Percentiles rank a stretch among this genome's conserved stretches.
Conservation (phyloP, 2,888 invertebrate species). For the Apamea anceps region DNA sequence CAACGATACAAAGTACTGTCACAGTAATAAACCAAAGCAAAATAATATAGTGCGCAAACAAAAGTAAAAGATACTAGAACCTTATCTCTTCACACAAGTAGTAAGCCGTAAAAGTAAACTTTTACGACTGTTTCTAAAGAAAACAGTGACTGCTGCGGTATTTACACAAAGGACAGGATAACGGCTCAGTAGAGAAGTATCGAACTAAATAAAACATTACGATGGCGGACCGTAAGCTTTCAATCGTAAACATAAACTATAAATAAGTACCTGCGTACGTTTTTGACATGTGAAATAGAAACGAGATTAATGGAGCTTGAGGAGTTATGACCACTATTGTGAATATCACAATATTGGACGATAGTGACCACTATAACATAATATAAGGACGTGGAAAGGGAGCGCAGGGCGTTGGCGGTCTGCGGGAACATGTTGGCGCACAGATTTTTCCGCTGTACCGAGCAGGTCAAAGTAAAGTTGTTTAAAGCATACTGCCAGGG, state of each 20-base stretch:
- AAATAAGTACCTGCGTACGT: conserved; percentile 31
- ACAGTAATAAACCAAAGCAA: conserved; percentile 33
- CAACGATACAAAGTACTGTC: conserved; percentile 19
- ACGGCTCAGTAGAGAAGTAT: conserved; percentile 33
- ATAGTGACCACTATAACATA: not conserved
- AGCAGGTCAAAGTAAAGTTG: too few relatives aligned
- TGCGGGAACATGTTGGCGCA: too few relatives aligned
- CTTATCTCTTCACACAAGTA: conserved; percentile 62
- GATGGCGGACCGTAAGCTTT: conserved; percentile 28
- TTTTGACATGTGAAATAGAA: conserved; percentile 36
- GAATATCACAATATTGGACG: conserved; percentile 1
- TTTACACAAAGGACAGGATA: conserved; percentile 52
- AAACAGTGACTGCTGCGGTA: conserved; percentile 51
- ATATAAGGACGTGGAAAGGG: too few relatives aligned
- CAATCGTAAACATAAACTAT: conserved; percentile 38
- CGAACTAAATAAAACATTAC: conserved; percentile 49
- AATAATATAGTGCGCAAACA: conserved; percentile 51
- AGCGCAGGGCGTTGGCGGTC: too few relatives aligned
- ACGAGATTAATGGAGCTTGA: conserved; percentile 26
- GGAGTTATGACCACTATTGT: conserved; percentile 28
- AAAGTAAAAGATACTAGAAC: conserved; percentile 46
- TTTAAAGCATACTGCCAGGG: too few relatives aligned
- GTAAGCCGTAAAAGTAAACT: conserved; percentile 59
- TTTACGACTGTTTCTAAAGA: conserved; percentile 63
- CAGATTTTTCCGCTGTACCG: too few relatives aligned